phyloP scores from a whole-genome alignment of 2,888 invertebrate genomes.

The Plutella xylostella region DNA sequence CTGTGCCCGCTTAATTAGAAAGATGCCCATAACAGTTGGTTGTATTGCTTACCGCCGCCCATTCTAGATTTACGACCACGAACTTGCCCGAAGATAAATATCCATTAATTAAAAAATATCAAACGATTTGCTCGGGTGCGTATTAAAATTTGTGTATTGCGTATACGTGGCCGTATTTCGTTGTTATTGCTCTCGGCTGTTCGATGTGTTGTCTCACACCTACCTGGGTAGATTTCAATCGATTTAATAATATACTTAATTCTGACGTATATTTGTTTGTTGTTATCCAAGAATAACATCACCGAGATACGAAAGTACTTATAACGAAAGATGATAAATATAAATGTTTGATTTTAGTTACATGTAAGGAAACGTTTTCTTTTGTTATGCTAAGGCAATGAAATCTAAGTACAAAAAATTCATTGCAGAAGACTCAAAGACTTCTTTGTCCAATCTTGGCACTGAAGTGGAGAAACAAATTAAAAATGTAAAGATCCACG shows the following conservation, averaged over 20 bases:
- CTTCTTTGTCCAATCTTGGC: background rate
- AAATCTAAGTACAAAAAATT: background rate
- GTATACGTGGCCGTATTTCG: constrained; percentile 2
- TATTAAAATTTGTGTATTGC: constrained; percentile 11
- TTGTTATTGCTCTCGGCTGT: background rate
- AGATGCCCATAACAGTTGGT: constrained; percentile 60
- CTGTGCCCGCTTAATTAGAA: constrained; percentile 58
- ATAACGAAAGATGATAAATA: background rate
- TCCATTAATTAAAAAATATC: constrained; percentile 65
- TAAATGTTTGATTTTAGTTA: background rate
- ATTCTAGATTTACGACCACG: constrained; percentile 52
- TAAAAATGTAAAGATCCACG: background rate
- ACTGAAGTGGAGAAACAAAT: background rate
- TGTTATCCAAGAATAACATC: background rate
- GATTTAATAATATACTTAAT: background rate
- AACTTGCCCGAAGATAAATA: constrained; percentile 58
- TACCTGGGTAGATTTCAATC: background rate
- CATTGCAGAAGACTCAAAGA: background rate
- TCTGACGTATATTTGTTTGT: background rate
- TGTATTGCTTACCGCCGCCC: constrained; percentile 57
- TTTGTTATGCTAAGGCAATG: background rate
- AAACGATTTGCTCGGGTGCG: constrained; percentile 22
- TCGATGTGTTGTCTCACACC: too few relatives aligned
- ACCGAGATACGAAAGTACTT: background rate
- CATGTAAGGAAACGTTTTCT: background rate